Base-by-base conservation (phyloP, 2,888 invertebrate genomes). In the Drosophila testacea region DNA sequence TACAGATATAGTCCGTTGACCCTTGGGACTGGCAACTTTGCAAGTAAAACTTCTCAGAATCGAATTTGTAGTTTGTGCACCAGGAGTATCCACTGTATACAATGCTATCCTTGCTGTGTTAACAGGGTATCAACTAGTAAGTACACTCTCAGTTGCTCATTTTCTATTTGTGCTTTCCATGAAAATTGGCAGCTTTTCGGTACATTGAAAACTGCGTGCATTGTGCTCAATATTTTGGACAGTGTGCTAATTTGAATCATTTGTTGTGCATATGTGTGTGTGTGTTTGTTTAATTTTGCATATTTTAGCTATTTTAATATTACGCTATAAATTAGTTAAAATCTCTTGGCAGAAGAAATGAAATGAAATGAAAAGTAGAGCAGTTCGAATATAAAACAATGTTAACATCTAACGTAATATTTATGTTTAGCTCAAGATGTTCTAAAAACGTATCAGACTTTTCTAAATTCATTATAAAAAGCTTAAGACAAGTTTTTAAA, bases 261-360 rank as follows among this genome's bases (percentile, higher is more conserved):
- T 38, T 55, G 22, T 34, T 39, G 34, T 30, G n/a, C 10, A 16
- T 7, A 4, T 7, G 11, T 57, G 30, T 34, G 32, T 54, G 32
- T 7, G 11, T 57, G 30, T 34, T 28, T 54, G 32, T 38, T 52
- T 47, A 34, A 30, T 56, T 76, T 68, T 52, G 46, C 41, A 66
- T 46, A 61, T 41, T 32, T 51, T 52, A 54, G 42, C 73, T 77
- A 77, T 77, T 73, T 73, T 77, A 30, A 66, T 48, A 73, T 39
- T 36, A 36, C 41, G 68, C 42, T 32, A 65, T 57, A 66, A 66
- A 77, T 55, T 54, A 55, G 51, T 61, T 54, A 36, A 46, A 36
- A 5, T 27, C 28, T 4, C 6, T 48, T 4, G 48, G 28, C 27
- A 50, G 60, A 36, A 34, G 10, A 44, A 55, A 38, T 44, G 44